phyloP scores from a whole-genome alignment of 2,888 invertebrate genomes.

The Melangyna quadrimaculata region DNA sequence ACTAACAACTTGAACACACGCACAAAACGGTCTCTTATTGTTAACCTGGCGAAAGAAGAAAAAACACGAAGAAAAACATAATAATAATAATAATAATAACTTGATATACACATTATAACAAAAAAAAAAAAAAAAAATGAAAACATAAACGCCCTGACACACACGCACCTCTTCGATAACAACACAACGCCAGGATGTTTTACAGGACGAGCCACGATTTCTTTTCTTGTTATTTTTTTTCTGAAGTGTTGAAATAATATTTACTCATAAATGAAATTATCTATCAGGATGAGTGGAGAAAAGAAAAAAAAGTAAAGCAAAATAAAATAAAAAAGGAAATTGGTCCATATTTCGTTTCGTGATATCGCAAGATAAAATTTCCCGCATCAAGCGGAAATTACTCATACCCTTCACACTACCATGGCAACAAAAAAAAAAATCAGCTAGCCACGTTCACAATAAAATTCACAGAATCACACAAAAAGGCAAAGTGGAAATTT shows the following conservation, averaged over 20 bases:
- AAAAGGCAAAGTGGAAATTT: constrained; percentile 1
- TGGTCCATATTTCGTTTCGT: constrained; percentile 43
- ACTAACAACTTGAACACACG: constrained; percentile 47
- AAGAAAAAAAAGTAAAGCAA: background rate
- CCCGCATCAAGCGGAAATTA: background rate
- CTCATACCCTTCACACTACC: too few species aligned
- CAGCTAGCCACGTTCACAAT: constrained; percentile 25
- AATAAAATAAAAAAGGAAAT: background rate
- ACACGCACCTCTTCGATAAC: background rate
- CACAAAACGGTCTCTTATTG: constrained; percentile 1
- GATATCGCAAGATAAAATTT: constrained; percentile 37
- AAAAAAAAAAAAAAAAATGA: constrained; percentile 3
- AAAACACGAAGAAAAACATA: background rate
- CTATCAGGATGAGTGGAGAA: constrained; percentile 21
- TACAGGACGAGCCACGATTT: background rate
- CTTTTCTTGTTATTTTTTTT: background rate
- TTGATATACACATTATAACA: constrained; percentile 26
- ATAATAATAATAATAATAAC: constrained; percentile 28
- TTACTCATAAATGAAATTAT: constrained; percentile 62
- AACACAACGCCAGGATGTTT: background rate
- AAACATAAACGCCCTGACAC: constrained; percentile 2
- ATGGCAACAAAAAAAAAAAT: background rate
- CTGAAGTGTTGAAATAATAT: constrained; percentile 64
- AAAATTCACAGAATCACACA: constrained; percentile 12
- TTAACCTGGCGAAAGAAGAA: background rate